Evolutionary conservation across 2,888 invertebrate genomes (phyloP), one percentile per base, ranked within the genome.

Genomic region (Deilephila elpenor): DNA sequence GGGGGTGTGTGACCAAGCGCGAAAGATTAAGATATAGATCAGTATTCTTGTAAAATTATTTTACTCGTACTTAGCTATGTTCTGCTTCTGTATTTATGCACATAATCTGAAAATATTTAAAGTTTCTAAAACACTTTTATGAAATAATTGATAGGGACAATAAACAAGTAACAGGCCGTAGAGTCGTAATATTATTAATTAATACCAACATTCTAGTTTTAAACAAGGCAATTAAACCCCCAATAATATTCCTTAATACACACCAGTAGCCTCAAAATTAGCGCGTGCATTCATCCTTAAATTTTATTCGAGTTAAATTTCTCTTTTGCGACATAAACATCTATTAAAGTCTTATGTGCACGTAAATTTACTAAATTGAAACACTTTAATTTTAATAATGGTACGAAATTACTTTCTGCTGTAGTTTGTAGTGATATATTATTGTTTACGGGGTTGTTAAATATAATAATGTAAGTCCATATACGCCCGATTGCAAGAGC

Each of bases 291-390:
- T 78, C 78, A 74, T 59, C 72, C 71, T 78, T 75, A 71, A 73
- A 75, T 76, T 60, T 74, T 75, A 78, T 75, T 70, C 64, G 70
- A 77, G 74, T 78, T 78, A 77, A 78, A 77, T 78, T 80, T 62
- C 75, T 73, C 73, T 62, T 70, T 51, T 34, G 71, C 71, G 70
- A 71, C 67, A 77, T 75, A 79, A 78, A 78, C 77, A 78, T 74
- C 76, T 72, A 76, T 75, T 76, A 75, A 76, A 76, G 71, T 73
- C 70, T 74, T 60, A 71, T 72, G 71, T 76, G 71, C 71, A 20
- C 37, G 64, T 60, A 32, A 60, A 56, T 56, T 6, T 56, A n/a
- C 19, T 19, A n/a, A 60, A 60, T 60, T 29, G 29, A 29, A 17
- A 29, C 60, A 60, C 25, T 60, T 29, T 29, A 14, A 60, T 60